Base-by-base conservation (phyloP, 1,140 invertebrate genomes). In the Bombus waltoni region DNA sequence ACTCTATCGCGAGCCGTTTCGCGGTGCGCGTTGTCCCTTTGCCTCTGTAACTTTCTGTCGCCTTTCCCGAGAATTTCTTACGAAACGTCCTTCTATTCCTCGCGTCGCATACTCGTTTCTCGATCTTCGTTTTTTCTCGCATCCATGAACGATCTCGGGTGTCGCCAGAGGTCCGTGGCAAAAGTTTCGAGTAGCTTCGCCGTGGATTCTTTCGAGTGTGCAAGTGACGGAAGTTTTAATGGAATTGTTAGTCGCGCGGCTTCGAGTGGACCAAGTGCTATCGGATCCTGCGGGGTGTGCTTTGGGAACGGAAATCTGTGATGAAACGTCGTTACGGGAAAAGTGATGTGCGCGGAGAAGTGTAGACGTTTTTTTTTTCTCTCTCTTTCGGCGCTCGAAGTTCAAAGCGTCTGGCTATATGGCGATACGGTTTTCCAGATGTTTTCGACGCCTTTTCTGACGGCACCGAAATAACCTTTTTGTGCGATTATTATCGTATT, bases 1-100 rank as follows among this genome's bases (percentile, higher is more conserved):
- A 94, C 85, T 93, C 92, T 81, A 89, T 91, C 92, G 93, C 89
- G 85, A 89, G 83, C 82, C 91, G 91, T 84, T 87, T 90, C 80
- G 66, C 81, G 32, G 91, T 86, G 70, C 77, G 84, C 22, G 44
- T 83, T 81, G 66, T 76, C 40, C 28, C 28, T 59, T 3, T 10
- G 28, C 3, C 40, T 68, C 32, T 47, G 1, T 18, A 6, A 38
- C 35, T 42, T 22, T 22, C 13, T 18, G 47, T n/a, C 42, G 47
- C 15, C 57, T 78, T 57, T 47, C n/a, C 9, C 38, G 47, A 22
- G 5, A 53, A 53, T 53, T 68, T 65, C 75, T 42, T 53, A 5
- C 44, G 18, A 22, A 28, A 9, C 32, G n/a, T 35, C 53, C 32
- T 59, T 15, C 66, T 44, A 4, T 40, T 47, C 22, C 15, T 75